phyloP scores from a whole-genome alignment of 2,888 invertebrate genomes.

The Harpagoxenus sublaevis region DNA sequence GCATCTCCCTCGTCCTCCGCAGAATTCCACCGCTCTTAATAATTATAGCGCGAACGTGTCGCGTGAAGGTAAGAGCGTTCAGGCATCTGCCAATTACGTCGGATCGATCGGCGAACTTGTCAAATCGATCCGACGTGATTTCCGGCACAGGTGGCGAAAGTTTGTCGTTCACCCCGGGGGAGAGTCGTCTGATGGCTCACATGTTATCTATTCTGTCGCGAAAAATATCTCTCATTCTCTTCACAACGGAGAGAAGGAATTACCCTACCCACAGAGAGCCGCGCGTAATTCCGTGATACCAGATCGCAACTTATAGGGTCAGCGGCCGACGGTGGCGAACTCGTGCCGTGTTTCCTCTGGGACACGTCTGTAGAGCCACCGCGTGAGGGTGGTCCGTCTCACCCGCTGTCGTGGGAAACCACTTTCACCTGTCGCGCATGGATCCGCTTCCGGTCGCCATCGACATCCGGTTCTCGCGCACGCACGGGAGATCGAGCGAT shows the following conservation, averaged over 20 bases:
- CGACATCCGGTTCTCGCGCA: background rate
- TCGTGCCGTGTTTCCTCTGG: constrained; percentile 13
- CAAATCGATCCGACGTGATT: constrained; percentile 3
- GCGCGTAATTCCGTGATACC: background rate
- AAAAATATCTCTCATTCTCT: background rate
- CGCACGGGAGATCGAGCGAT: background rate
- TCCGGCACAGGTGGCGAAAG: background rate
- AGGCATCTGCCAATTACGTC: background rate
- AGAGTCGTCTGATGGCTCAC: background rate
- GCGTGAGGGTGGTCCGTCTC: background rate
- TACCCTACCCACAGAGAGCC: background rate
- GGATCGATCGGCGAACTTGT: background rate
- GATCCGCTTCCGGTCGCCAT: background rate
- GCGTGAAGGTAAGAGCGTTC: no score
- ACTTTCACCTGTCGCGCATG: constrained; percentile 21
- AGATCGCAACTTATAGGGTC: background rate
- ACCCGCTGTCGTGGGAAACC: background rate
- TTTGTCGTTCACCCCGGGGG: background rate
- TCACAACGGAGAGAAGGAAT: background rate
- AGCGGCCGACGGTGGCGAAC: background rate
- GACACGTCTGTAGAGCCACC: no score
- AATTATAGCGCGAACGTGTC: background rate
- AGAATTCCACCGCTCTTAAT: background rate
- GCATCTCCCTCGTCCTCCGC: constrained; percentile 12
- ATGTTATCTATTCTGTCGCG: background rate